Percentiles rank a stretch among this genome's conserved stretches.
phyloP scores from a whole-genome alignment of 2,113 vertebrate species.

The Tylochromis polylepis region DNA sequence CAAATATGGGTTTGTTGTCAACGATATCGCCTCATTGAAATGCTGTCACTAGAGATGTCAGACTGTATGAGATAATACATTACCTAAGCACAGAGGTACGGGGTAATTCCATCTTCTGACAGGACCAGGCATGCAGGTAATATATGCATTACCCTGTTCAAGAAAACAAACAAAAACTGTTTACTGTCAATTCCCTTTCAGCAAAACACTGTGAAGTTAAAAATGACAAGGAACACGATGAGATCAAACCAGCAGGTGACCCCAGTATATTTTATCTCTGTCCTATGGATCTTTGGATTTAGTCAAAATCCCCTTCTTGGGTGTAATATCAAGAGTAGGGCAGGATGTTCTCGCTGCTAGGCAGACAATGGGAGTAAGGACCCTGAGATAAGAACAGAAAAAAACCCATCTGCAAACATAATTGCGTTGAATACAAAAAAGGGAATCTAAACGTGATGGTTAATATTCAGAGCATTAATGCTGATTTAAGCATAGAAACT shows the following conservation, averaged over 20 bases:
- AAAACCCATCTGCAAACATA: background rate
- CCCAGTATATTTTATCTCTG: background rate
- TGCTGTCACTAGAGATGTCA: background rate
- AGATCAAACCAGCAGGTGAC: conserved; percentile 3
- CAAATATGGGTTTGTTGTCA: conserved; percentile 6
- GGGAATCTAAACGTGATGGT: background rate
- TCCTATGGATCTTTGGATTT: background rate
- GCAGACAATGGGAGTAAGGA: background rate
- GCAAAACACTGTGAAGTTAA: background rate
- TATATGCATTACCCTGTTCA: conserved; percentile 89
- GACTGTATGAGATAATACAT: conserved; percentile 28
- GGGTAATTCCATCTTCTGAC: conserved; percentile 99
- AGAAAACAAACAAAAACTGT: conserved; percentile 38
- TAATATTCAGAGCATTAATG: background rate
- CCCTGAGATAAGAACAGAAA: background rate
- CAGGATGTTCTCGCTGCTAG: background rate
- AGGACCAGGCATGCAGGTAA: conserved; percentile 98
- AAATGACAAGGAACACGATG: background rate
- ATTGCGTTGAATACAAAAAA: background rate
- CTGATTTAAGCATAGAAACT: background rate
- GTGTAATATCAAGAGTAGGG: conserved; percentile 9
- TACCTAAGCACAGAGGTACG: conserved; percentile 93
- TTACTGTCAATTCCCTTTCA: background rate
- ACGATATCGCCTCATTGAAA: conserved; percentile 21
- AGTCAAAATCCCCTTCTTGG: background rate